phyloP scores from a whole-genome alignment of 1,140 invertebrate species.

The Magallana angulata region DNA sequence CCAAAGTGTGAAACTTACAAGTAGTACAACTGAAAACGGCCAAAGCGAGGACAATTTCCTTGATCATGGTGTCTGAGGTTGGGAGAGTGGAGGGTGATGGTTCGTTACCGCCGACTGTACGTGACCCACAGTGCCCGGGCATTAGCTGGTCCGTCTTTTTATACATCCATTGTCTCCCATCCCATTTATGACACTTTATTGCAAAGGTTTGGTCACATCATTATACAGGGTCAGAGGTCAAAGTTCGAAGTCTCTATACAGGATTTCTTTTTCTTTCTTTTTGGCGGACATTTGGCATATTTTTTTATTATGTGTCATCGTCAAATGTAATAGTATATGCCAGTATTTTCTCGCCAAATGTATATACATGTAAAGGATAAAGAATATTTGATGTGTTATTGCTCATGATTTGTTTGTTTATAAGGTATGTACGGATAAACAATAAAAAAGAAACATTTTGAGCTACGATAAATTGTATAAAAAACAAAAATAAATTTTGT shows the following conservation, averaged over 20 bases:
- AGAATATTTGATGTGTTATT: too few relatives aligned
- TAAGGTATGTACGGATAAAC: too few relatives aligned
- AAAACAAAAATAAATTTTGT: too few relatives aligned
- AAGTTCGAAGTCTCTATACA: neutral
- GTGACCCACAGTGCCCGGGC: conserved; percentile 38
- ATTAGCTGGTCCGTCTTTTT: neutral
- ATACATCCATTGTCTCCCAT: conserved; percentile 25
- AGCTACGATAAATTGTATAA: too few relatives aligned
- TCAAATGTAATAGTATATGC: too few relatives aligned
- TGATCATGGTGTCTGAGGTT: conserved; percentile 15
- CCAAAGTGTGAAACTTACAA: conserved; percentile 27
- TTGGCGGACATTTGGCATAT: too few relatives aligned
- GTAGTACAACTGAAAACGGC: conserved; percentile 27
- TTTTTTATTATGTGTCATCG: too few relatives aligned
- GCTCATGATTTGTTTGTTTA: too few relatives aligned
- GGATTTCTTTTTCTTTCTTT: too few relatives aligned
- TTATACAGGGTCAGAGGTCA: conserved; percentile 19
- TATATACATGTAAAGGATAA: too few relatives aligned
- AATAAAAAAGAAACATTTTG: too few relatives aligned
- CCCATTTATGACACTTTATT: conserved; percentile 11
- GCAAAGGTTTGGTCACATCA: conserved; percentile 11
- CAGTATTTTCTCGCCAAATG: too few relatives aligned
- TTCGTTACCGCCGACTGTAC: conserved; percentile 9
- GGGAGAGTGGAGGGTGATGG: neutral
- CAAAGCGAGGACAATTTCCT: conserved; percentile 25